Evolutionary conservation across 2,113 vertebrate species (phyloP).

Genomic region (Poecilia latipinna): DNA sequence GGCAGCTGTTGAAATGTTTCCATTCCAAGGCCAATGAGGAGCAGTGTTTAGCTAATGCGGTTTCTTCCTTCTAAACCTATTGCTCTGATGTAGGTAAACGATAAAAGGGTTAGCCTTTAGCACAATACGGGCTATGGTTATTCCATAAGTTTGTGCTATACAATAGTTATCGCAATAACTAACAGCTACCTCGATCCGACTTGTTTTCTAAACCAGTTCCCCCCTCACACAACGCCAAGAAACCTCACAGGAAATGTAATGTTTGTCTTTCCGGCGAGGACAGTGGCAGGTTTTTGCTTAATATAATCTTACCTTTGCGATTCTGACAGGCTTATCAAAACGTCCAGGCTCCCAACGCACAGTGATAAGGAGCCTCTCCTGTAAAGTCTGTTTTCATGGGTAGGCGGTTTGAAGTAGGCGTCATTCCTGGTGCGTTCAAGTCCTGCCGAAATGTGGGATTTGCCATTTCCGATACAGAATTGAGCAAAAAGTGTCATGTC

Average conservation of each 20-base stretch:
- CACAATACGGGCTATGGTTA: neutral
- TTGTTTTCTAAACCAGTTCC: conserved; percentile 2
- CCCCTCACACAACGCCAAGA: neutral
- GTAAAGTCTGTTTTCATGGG: conserved; percentile 38
- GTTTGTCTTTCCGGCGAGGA: neutral
- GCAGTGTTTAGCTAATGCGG: conserved; percentile 7
- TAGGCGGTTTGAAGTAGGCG: conserved; percentile 39
- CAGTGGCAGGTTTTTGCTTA: neutral
- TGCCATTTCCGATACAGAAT: neutral
- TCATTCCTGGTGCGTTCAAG: conserved; percentile 40
- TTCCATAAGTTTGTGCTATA: conserved; percentile 9
- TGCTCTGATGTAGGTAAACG: neutral
- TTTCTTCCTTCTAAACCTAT: neutral
- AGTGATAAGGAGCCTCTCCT: conserved; percentile 10
- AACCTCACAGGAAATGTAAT: neutral
- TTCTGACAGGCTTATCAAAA: neutral
- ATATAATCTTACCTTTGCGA: conserved; percentile 41
- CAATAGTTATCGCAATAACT: conserved; percentile 21
- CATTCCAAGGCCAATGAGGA: conserved; percentile 37
- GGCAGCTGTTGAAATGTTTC: conserved; percentile 33
- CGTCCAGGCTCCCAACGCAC: neutral
- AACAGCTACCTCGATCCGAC: conserved; percentile 29
- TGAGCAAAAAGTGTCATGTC: neutral
- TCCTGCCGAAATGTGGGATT: neutral
- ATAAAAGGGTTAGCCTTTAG: no score